Base-by-base conservation (phyloP, 2,113 vertebrate genomes). In the Corydoras sp. region DNA sequence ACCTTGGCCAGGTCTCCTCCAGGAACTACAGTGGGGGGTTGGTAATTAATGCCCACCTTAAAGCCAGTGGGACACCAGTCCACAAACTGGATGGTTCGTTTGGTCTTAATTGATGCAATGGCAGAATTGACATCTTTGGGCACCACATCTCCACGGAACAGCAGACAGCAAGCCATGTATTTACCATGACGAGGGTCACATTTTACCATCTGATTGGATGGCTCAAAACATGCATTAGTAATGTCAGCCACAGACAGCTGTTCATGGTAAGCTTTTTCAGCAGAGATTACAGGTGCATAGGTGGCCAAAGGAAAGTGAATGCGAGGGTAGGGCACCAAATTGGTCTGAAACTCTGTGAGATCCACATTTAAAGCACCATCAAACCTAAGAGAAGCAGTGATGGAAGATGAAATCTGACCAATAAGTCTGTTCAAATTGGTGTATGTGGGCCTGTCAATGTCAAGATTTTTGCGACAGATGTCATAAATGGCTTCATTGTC, bases 241-340 rank as follows among this genome's bases (percentile, higher is more conserved):
- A 95, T 94, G 72, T 94, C 92, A 0, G 92, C 87, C 58, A 95
- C 92, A 0, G 93, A 93, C 10, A 94, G 78, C 86, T 95, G 93
- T 88, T 93, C 91, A 0, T 91, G 92, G 71, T 94, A 93, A 0
- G 92, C 92, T 80, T 93, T 94, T 75, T 95, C 93, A 10, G 92
- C 90, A 0, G 92, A 94, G 81, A 95, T 92, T 75, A 95, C 89
- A 0, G 92, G 90, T 15, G 92, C 91, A 0, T 93, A 95, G 0
- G 93, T 92, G 29, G 90, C 92, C 83, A 96, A 83, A 7, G 92
- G 90, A 81, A 96, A 95, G 81, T 95, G 92, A 81, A 95, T 94
- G 68, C 89, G 89, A 62, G 92, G 94, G 73, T 94, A 94, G 1
- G 92, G 93, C 71, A 96, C 90, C 87, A 91, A 76, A 76, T 92